Base-by-base conservation (phyloP, 2,888 invertebrate genomes). In the Xiphydria camelus region DNA sequence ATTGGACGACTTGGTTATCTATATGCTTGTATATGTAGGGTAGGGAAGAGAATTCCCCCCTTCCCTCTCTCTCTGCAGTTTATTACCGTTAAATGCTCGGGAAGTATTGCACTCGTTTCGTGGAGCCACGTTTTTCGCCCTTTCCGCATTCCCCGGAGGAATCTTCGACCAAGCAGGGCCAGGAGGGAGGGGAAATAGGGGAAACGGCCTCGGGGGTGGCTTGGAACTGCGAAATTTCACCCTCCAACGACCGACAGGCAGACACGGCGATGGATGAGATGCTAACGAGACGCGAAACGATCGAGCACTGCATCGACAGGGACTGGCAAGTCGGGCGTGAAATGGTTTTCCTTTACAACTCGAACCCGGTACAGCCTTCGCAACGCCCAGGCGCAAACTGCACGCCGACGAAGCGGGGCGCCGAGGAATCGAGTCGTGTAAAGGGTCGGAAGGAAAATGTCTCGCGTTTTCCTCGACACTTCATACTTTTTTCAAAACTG, bases 211-310 rank as follows among this genome's bases (percentile, higher is more conserved):
- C 29, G 12, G 29, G 12, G 29, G 29, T 12, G 29, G 5, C 15
- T 15, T 29, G 29, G 29, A 29, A 29, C 29, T 29, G 12, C 29
- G 45, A 57, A 58, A 58, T 57, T 61, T 59, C 55, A 48, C 53
- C 55, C 61, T 45, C 36, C 41, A 49, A 49, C 53, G 41, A 39
- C 42, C 51, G 51, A 59, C 53, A 47, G 47, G 41, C 45, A 52
- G 34, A 10, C 53, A 51, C 47, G 47, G 51, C 55, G 43, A 47
- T 59, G 59, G 62, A 66, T 61, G 66, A 64, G 63, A 67, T 66
- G 64, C 59, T 66, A 68, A 68, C 64, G 64, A 66, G 64, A 62
- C 58, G 61, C 56, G 62, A 57, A 61, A 64, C 62, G 61, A 59
- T 63, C 62, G 57, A 61, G 57, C 57, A 54, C 47, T 54, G 54